Base-by-base conservation (phyloP, 2,797 vertebrate genomes). In the Liasis olivaceus region DNA sequence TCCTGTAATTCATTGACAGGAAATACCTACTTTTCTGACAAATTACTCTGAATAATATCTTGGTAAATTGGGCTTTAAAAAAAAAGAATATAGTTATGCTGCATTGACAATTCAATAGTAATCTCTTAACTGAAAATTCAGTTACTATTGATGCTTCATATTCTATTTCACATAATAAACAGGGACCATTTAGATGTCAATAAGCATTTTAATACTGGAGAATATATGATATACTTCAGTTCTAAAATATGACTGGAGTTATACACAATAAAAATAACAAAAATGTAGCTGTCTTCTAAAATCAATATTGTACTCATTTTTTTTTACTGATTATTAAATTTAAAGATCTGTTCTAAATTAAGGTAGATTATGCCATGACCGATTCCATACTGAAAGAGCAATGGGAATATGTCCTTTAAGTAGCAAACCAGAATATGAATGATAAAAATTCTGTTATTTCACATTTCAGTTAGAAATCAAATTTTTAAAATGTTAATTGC, bases 81-180 rank as follows among this genome's bases (percentile, higher is more conserved):
- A 95, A 72, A 87, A 92, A 96, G 90, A 96, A 93, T 94, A 96
- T 93, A 96, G 95, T 90, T 88, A 93, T 94, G 66, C 93, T 91
- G 88, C 92, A 90, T 89, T 93, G 94, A 96, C 77, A 96, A 95
- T 96, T 96, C 96, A 96, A 97, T 93, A 96, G 94, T 93, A 97
- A 97, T 96, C 54, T 92, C 96, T 96, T 97, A 97, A 97, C 93
- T 95, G 95, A 93, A 96, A 97, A 98, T 97, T 96, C 84, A 90
- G 90, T 97, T 97, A 97, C 95, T 91, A 97, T 94, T 95, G 96
- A 96, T 95, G 96, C 84, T 95, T 96, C 91, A 93, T 94, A 86
- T 95, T 96, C 93, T 96, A 87, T 95, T 97, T 96, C 90, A 92
- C 63, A 91, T 54, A 94, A 95, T 72, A 90, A 94, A 63, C 5